These are phyloP conservation scores for Augochlorella aurata DNA, from an alignment of 2,888 invertebrate species.

Conservation along the genomic window DNA sequence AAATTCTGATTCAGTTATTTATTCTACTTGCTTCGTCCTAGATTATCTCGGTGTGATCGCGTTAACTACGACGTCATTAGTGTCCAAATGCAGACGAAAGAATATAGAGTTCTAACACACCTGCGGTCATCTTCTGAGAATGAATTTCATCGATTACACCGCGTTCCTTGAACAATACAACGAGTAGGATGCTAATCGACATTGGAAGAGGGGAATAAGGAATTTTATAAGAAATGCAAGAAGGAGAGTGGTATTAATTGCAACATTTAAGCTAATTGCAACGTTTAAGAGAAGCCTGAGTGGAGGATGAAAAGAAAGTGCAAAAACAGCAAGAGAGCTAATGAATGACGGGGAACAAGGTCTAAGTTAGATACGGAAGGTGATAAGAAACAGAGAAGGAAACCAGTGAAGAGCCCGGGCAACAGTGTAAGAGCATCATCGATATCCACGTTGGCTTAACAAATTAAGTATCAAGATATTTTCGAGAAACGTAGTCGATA, in stretches of 20 bases:
- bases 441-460: neutral
- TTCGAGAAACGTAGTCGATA: no score
- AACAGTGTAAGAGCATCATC: neutral
- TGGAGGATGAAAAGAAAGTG: neutral
- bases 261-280: neutral
- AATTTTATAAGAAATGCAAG: neutral
- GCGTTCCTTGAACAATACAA: neutral
- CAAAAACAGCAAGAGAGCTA: neutral
- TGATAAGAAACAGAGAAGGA: neutral
- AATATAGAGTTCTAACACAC: neutral
- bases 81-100: neutral
- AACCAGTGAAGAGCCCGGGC: neutral
- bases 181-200: neutral
- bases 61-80: no score
- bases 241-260: neutral
- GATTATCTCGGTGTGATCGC: no score
- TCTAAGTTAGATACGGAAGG: neutral
- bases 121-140: neutral
- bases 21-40: no score
- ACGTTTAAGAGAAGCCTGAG: neutral
- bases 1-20: no score
- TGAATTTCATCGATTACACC: neutral
- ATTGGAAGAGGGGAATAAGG: neutral
- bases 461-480: neutral
- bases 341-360: neutral